Conservation (phyloP, 2,888 invertebrate genomes). For the Iphiclides podalirius region DNA sequence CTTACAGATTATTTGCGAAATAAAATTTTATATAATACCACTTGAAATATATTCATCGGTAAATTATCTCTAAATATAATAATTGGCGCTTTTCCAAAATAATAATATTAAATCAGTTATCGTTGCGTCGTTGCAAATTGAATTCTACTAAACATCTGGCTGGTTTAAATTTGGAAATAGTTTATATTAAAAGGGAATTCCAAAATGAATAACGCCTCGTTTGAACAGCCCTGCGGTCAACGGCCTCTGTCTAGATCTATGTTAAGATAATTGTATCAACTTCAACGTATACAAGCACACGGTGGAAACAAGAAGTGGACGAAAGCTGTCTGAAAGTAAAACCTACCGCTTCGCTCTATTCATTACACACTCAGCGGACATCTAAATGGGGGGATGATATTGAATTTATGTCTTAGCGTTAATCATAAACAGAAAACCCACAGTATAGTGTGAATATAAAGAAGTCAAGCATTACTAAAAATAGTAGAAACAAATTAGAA, state of each 20-base stretch:
- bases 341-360: conserved; percentile 18
- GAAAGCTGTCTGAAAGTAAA: conserved; percentile 29
- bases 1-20: not conserved
- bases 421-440: conserved; percentile 2
- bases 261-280: conserved; percentile 74
- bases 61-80: no score
- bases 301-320: conserved; percentile 45
- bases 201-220: conserved; percentile 39
- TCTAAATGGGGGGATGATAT: conserved; percentile 29
- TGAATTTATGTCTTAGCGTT: conserved; percentile 10
- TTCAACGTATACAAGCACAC: conserved; percentile 61
- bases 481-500: no score
- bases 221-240: conserved; percentile 56
- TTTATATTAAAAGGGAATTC: conserved; percentile 25
- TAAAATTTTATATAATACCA: no score
- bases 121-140: no score
- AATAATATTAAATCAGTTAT: no score
- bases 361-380: conserved; percentile 11
- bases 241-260: conserved; percentile 66
- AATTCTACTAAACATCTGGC: no score
- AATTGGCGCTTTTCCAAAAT: no score
- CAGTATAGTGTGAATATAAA: no score
- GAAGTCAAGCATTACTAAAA: no score
- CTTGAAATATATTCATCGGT: no score
- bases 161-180: no score